Conservation (phyloP, 2,797 vertebrate genomes). For the Scarus forsteni region DNA sequence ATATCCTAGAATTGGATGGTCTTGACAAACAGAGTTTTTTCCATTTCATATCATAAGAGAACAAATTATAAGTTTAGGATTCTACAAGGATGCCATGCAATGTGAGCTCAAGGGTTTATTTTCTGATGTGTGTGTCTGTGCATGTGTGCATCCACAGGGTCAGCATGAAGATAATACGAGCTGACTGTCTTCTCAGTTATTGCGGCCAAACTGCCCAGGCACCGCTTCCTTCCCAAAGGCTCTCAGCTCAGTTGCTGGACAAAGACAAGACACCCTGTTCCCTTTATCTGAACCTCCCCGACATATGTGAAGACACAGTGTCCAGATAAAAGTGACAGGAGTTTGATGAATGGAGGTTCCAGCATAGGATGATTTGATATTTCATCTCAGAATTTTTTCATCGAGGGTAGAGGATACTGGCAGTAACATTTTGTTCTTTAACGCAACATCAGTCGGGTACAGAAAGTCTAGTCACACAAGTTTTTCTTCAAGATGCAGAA, state of each 20-base stretch:
- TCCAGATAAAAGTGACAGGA: conserved; percentile 23
- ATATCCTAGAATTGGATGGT: no score
- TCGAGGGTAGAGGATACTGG: not conserved
- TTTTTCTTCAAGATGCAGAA: no score
- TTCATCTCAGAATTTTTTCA: conserved; percentile 3
- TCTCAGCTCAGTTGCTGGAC: conserved; percentile 41
- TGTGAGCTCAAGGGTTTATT: conserved; percentile 4
- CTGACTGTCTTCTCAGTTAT: conserved; percentile 57
- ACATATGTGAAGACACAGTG: conserved; percentile 17
- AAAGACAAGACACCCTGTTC: conserved; percentile 44
- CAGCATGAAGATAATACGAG: conserved; percentile 57
- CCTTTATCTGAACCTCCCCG: conserved; percentile 24
- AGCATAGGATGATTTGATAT: not conserved
- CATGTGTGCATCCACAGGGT: conserved; percentile 29
- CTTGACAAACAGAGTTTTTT: conserved; percentile 17
- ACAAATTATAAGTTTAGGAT: conserved; percentile 11
- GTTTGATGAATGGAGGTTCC: not conserved
- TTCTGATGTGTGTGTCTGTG: conserved; percentile 8
- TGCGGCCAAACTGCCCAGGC: conserved; percentile 18
- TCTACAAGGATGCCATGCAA: conserved; percentile 19
- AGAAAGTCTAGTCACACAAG: no score
- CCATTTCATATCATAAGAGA: conserved; percentile 22
- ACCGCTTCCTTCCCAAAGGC: conserved; percentile 33
- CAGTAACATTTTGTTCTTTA: not conserved
- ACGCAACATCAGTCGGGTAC: no score